Evolutionary conservation across 2,797 vertebrate genomes (phyloP).

Genomic region (Micromesistius poutassou): DNA sequence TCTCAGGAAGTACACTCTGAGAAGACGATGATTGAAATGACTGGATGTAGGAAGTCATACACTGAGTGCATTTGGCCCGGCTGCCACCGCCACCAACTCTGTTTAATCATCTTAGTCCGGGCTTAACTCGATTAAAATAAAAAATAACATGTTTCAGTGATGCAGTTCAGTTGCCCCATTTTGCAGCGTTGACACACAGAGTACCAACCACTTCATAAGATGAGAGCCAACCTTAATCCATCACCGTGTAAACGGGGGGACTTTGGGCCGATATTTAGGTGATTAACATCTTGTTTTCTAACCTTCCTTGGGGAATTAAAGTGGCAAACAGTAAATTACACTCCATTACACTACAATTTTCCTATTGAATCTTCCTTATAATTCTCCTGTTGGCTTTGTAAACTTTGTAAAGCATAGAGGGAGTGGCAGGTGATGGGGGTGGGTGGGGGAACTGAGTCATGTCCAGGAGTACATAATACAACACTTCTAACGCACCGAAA

Average conservation of each 20-base stretch:
- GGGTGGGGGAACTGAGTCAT: no score
- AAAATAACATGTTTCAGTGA: not conserved
- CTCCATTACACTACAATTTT: not conserved
- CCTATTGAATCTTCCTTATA: not conserved
- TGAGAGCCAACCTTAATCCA: not conserved
- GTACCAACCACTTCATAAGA: not conserved
- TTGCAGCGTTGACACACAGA: not conserved
- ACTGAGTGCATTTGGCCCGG: not conserved
- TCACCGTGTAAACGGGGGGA: not conserved
- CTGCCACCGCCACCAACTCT: not conserved
- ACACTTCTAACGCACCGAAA: not conserved
- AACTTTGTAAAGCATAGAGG: not conserved
- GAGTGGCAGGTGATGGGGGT: not conserved
- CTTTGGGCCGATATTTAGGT: not conserved
- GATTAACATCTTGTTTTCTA: not conserved
- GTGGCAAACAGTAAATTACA: not conserved
- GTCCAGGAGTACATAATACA: no score
- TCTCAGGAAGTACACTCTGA: not conserved
- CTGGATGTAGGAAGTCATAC: not conserved
- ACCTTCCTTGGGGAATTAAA: not conserved
- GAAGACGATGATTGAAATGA: not conserved
- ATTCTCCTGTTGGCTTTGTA: not conserved
- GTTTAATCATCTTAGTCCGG: not conserved
- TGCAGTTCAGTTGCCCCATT: not conserved
- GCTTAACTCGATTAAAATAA: not conserved